Base-by-base conservation (phyloP, 2,113 vertebrate genomes). In the Hiodon alosoides region DNA sequence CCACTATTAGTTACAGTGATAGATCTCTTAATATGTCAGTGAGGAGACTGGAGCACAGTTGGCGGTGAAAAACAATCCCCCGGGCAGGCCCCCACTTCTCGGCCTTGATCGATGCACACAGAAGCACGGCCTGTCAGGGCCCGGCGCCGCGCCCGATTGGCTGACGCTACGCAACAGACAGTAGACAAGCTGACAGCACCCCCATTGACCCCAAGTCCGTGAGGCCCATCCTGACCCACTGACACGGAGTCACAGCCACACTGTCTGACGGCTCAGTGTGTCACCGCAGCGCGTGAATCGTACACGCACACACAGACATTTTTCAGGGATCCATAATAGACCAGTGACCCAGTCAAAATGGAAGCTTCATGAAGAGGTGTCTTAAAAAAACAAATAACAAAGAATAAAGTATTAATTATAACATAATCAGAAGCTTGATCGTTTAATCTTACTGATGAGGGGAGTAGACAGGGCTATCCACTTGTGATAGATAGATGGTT, bases 191-290 rank as follows among this genome's bases (percentile, higher is more conserved):
- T 6, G 78, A 89, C 83, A 88, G 47, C 60, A 62, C 73, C 71
- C 81, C 0, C 81, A 90, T 90, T 62, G 84, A 91, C 91, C 85
- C 81, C 77, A 81, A 78, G 79, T 85, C 84, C 77, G 79, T 73
- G 76, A 85, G 80, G 31, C 55, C 64, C 53, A 73, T 67, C 80
- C 77, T 79, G 67, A 72, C n/a, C 46, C 5, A 6, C 67, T 80
- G 67, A 31, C 55, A 52, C 6, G 59, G 61, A 81, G 76, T 72
- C 76, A 73, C 81, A 86, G 80, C 81, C 73, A 7, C 55, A 76
- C 79, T 79, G 80, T 76, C 74, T 70, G 57, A 71, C 48, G 46
- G 5, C 69, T 16, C 58, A n/a, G 47, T 3, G 16, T 46, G 16
- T 14, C 17, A 50, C 59, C 68, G 51, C 57, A 71, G 13, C 4